Conservation (phyloP, 2,888 invertebrate genomes). For the Drosophila villosipedis region DNA sequence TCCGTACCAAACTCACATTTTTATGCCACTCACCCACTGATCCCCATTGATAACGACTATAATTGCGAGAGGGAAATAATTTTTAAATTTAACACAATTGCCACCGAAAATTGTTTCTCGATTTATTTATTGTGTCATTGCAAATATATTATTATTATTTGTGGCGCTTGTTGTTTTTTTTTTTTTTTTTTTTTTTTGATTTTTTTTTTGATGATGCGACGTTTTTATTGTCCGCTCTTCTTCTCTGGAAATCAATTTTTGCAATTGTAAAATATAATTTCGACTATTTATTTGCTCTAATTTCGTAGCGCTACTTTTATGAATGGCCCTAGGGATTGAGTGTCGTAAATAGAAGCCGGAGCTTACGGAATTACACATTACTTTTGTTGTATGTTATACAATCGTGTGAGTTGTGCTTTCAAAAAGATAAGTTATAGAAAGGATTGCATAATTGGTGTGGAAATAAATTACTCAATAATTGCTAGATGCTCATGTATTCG, state of each 20-base stretch:
- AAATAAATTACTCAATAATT: slow-evolving; percentile 19
- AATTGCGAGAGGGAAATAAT: slow-evolving; percentile 39
- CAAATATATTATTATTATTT: slow-evolving; percentile 38
- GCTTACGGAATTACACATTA: slow-evolving; percentile 49
- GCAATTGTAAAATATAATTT: slow-evolving; percentile 59
- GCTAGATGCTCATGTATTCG: neutral
- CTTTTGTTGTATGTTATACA: slow-evolving; percentile 48
- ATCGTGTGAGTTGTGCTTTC: slow-evolving; percentile 26
- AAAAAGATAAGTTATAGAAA: slow-evolving; percentile 19
- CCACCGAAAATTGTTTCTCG: slow-evolving; percentile 63
- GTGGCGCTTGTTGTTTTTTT: neutral
- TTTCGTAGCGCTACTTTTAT: slow-evolving; percentile 46
- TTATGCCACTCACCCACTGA: slow-evolving; percentile 68
- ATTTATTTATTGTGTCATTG: slow-evolving; percentile 77
- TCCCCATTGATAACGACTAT: slow-evolving; percentile 64
- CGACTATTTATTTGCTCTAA: slow-evolving; percentile 72
- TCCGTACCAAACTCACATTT: slow-evolving; percentile 24
- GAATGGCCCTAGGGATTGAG: slow-evolving; percentile 32
- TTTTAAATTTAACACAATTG: slow-evolving; percentile 35
- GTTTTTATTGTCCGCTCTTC: slow-evolving; percentile 47
- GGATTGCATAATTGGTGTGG: slow-evolving; percentile 14
- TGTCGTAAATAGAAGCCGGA: slow-evolving; percentile 41
- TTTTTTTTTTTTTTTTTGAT: neutral
- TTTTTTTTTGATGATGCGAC: slow-evolving; percentile 41
- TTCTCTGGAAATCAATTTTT: slow-evolving; percentile 51